phyloP scores from a whole-genome alignment of 2,888 invertebrate species.

The Drosophila eohydei region DNA sequence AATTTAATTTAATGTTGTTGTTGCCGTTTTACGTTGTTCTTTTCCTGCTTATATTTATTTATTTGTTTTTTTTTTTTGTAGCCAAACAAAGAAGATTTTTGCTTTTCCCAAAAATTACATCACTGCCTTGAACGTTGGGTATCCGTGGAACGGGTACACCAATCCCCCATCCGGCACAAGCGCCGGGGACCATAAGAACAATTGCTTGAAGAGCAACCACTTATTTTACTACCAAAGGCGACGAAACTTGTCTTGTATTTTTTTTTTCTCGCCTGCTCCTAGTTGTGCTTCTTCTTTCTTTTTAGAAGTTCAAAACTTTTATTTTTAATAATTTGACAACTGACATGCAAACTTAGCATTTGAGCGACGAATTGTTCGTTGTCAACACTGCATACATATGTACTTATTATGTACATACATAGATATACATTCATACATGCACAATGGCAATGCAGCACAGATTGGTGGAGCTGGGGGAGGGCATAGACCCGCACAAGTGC shows the following conservation, averaged over 20 bases:
- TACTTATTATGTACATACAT: conserved; percentile 10
- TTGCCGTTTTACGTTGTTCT: conserved; percentile 66
- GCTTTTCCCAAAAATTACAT: conserved; percentile 63
- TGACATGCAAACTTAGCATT: conserved; percentile 51
- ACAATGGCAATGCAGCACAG: conserved; percentile 18
- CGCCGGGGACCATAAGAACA: conserved; percentile 25
- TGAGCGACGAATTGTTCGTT: conserved; percentile 41
- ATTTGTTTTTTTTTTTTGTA: conserved; percentile 52
- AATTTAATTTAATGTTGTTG: conserved; percentile 66
- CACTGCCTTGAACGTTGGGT: conserved; percentile 41
- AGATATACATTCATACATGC: conserved; percentile 7
- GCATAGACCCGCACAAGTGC: conserved; percentile 56
- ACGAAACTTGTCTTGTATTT: conserved; percentile 2
- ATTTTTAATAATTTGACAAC: conserved; percentile 38
- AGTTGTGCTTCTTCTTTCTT: conserved; percentile 18
- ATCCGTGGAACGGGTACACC: conserved; percentile 26
- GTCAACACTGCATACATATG: conserved; percentile 52
- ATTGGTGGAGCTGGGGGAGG: conserved; percentile 15
- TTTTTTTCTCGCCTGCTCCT: conserved; percentile 11
- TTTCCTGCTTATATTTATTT: conserved; percentile 64
- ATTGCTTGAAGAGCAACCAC: conserved; percentile 38
- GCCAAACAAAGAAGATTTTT: conserved; percentile 72
- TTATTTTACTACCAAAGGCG: conserved; percentile 29
- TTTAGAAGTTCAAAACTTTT: conserved; percentile 26
- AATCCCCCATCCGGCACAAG: conserved; percentile 39